A percentile compares a stretch with the other conserved stretches of the same genome.
These are phyloP conservation scores for Syngnathus rostellatus DNA, from an alignment of 2,797 vertebrate species.

Conservation along the genomic window DNA sequence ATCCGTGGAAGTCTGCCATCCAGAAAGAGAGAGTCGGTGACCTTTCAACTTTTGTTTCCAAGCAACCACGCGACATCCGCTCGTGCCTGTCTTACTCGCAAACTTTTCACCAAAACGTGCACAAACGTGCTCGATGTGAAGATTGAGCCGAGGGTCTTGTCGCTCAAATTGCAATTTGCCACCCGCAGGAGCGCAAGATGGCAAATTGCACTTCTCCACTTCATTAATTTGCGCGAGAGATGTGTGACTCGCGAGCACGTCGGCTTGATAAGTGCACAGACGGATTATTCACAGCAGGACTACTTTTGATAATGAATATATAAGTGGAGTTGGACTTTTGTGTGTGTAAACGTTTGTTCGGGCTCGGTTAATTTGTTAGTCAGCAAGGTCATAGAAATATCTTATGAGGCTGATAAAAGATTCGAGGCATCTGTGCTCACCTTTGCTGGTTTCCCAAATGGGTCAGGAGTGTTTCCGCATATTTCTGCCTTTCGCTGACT, in stretches of 20 bases:
- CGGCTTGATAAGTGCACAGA: not conserved
- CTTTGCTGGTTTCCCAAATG: slow-evolving; percentile 96
- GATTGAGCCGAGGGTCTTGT: not conserved
- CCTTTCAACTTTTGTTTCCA: slow-evolving; percentile 29
- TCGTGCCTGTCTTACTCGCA: not conserved
- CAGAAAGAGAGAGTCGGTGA: slow-evolving; percentile 25
- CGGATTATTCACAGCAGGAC: not conserved
- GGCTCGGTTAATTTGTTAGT: not conserved
- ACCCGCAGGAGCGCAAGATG: slow-evolving; percentile 6
- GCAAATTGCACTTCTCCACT: slow-evolving; percentile 7
- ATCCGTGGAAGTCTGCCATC: slow-evolving; percentile 14
- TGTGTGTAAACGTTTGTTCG: not conserved
- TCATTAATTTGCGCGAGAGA: slow-evolving; percentile 6
- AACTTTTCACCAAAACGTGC: not conserved
- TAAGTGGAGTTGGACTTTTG: not conserved
- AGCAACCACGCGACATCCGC: slow-evolving; percentile 1
- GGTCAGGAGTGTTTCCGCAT: slow-evolving; percentile 80
- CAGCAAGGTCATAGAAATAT: not conserved
- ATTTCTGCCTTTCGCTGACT: slow-evolving; percentile 79
- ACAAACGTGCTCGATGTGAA: not conserved
- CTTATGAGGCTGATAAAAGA: not conserved
- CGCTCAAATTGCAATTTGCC: slow-evolving; percentile 5
- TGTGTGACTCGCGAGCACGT: slow-evolving; percentile 1
- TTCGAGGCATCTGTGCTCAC: slow-evolving; percentile 54
- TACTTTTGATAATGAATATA: not conserved